Base-by-base conservation (phyloP, 1,140 invertebrate genomes). In the Lordiphosa stackelbergi region DNA sequence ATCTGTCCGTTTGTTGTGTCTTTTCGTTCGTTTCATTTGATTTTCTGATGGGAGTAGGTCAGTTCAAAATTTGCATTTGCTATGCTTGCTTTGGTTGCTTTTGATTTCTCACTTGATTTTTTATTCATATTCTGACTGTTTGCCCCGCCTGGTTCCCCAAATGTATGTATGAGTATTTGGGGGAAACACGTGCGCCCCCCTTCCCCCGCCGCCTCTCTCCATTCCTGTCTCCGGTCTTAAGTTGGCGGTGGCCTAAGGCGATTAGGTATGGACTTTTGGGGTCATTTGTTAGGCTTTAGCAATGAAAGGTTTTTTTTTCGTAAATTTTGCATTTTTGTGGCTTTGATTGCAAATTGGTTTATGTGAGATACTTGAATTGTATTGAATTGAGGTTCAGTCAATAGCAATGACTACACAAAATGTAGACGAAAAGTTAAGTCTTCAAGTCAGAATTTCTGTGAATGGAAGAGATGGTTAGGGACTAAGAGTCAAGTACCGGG, bases 21-120 rank as follows among this genome's bases (percentile, higher is more conserved):
- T 43, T 13, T 60, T 24, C 19, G 47, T 56, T 65, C 48, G 36
- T 59, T 45, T 53, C 57, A 57, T 65, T 54, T 59, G 61, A 69
- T 72, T 83, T 77, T 79, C 66, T 69, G 83, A 83, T 83, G 77
- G 77, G 69, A 83, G 77, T 83, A 83, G 77, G 77, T 83, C 77
- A 83, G 77, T 83, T 83, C 78, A 77, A 83, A 83, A 83, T 83
- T 83, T 83, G 78, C 77, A 83, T 77, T 63, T 52, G 59, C 45
- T 43, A 51, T 41, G 48, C 53, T 45, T 56, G 22, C 22, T 56
- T 49, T 74, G 65, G 54, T 55, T 81, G 77, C 65, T 73, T 81
- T 75, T 79, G 77, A 81, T 81, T 79, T 81, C 75, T 75, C 61
- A 63, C 68, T 55, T 61, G 72, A 84, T 66, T 83, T 81, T 63